These are phyloP conservation scores for Mystacornis crossleyi DNA, from an alignment of 2,113 vertebrate genomes.

Conservation along the genomic window DNA sequence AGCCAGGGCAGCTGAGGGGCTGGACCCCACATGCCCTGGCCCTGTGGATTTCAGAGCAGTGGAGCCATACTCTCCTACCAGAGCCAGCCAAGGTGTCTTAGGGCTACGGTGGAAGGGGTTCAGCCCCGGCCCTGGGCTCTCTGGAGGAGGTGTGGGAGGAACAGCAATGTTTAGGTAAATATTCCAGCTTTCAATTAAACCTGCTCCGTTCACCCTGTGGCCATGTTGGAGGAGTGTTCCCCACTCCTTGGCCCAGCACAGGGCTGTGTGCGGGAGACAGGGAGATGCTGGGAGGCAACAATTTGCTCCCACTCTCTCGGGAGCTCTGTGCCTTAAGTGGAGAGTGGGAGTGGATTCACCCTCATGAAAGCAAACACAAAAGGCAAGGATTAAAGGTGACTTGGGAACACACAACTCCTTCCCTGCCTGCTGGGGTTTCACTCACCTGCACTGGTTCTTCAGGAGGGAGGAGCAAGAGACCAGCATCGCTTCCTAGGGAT, in stretches of 20 bases:
- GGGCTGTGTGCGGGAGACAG: background rate
- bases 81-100: background rate
- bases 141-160: slow-evolving; percentile 37
- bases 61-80: accelerated
- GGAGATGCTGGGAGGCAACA: background rate
- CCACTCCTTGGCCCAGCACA: background rate
- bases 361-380: background rate
- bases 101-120: background rate
- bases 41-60: background rate
- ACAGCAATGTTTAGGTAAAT: background rate
- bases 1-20: slow-evolving; percentile 7
- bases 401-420: background rate
- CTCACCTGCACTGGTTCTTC: background rate
- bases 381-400: slow-evolving; percentile 13
- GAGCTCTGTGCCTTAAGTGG: background rate
- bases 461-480: background rate
- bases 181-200: background rate
- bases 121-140: background rate
- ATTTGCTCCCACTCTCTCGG: slow-evolving; percentile 4
- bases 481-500: background rate
- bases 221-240: background rate
- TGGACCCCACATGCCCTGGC: background rate
- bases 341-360: background rate
- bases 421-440: background rate
- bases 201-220: accelerated